Evolutionary conservation across 2,113 vertebrate genomes (phyloP).

Genomic region (Osmerus eperlanus): DNA sequence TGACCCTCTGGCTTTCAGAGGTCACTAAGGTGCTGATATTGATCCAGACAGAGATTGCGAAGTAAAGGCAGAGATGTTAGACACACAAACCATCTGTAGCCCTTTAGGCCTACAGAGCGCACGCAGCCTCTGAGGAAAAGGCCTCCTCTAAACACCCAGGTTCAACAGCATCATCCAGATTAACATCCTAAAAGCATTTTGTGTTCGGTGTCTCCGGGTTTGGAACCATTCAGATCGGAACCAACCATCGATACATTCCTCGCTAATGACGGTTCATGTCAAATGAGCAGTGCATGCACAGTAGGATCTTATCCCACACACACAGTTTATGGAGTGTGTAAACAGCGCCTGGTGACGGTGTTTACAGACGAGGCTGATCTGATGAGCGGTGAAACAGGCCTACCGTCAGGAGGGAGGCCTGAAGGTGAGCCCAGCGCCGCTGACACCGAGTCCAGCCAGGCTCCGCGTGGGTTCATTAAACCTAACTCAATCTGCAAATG

Average conservation of each 20-base stretch:
- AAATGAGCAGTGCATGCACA: not conserved
- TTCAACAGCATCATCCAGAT: too few species aligned
- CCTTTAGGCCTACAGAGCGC: not conserved
- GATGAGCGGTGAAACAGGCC: conserved; percentile 8
- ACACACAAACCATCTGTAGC: conserved; percentile 8
- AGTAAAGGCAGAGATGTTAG: conserved; percentile 24
- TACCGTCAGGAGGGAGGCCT: too few species aligned
- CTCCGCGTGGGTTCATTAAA: conserved; percentile 33
- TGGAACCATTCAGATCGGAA: too few species aligned
- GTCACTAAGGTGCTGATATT: conserved; percentile 50
- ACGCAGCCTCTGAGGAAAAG: too few species aligned
- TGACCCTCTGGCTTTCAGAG: conserved; percentile 48
- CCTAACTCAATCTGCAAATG: conserved; percentile 39
- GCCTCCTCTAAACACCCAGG: too few species aligned
- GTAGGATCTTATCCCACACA: not conserved
- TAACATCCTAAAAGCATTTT: too few species aligned
- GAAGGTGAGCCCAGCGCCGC: conserved; percentile 4
- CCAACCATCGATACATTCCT: too few species aligned
- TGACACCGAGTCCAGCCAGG: conserved; percentile 16
- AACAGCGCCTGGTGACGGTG: not conserved
- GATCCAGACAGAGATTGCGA: conserved; percentile 47
- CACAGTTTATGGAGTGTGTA: too few species aligned
- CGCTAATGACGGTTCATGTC: too few species aligned
- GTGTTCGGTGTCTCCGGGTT: too few species aligned
- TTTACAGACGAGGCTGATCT: conserved; percentile 5